Base-by-base conservation (phyloP, 2,888 invertebrate species). In the Drosophila birchii region DNA sequence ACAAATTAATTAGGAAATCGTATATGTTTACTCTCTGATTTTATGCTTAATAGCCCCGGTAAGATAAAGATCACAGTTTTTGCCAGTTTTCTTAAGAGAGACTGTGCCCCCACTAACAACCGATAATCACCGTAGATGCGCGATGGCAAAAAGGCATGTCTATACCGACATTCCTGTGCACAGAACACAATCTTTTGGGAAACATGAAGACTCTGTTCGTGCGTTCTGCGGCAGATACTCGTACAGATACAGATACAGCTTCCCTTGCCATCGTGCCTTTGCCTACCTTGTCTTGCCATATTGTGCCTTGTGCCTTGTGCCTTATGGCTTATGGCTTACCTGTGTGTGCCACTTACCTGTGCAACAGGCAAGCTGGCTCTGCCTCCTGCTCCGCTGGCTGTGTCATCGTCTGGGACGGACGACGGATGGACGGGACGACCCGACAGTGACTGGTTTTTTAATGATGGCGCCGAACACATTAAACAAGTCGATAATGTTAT, bases 401-500 rank as follows among this genome's bases (percentile, higher is more conserved):
- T 73, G 63, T 72, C 70, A 64, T 75, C 61, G 75, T 78, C 70
- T 67, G 78, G 78, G 75, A 49, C 54, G 63, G 62, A 45, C 54
- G 60, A 60, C 59, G 67, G 73, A 76, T 76, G 68, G 75, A 77
- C 81, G 75, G 68, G 75, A 77, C 81, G 75, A 76, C 73, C 67
- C 56, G 80, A 75, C 73, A 60, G 73, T 63, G 80, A 83, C 83
- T 79, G 86, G 83, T 83, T 83, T 78, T 82, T 83, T 80, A 84
- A 86, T 84, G 81, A 79, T 86, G 86, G 88, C 86, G 86, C 88
- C 88, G 86, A 83, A 78, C 78, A 75, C 81, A 86, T 87, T 83
- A 80, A 81, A 78, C 80, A 81, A 84, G 76, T 77, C 86, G 81
- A 80, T 86, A 86, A 86, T 83, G 75, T 81, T 83, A 77, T 86